Conservation (phyloP, 2,888 invertebrate genomes). For the Campoplex capitator region DNA sequence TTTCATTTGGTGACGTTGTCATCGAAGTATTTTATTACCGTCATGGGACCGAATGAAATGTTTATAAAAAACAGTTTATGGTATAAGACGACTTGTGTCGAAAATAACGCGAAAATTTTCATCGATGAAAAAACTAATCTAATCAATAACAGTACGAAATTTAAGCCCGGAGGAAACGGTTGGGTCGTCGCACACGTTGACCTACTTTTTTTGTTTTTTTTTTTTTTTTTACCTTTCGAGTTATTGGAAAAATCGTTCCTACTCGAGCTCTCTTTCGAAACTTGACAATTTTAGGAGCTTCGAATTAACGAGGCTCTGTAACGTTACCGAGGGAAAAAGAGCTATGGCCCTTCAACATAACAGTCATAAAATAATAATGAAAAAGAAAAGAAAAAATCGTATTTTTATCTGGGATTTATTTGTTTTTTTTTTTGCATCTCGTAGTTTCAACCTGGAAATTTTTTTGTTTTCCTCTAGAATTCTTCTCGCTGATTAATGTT, state of each 20-base stretch:
- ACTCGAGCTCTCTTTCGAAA: neutral
- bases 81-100: too few species aligned
- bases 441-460: neutral
- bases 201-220: neutral
- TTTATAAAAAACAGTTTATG: neutral
- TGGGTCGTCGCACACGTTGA: constrained; percentile 17
- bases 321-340: neutral
- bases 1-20: neutral
- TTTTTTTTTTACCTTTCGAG: neutral
- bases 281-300: neutral
- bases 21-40: neutral
- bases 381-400: too few species aligned
- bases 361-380: too few species aligned
- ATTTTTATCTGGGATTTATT: neutral
- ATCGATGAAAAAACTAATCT: neutral
- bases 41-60: neutral
- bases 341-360: too few species aligned
- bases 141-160: neutral
- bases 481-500: neutral
- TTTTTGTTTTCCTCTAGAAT: neutral
- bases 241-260: constrained; percentile 11
- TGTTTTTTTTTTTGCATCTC: neutral
- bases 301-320: constrained; percentile 8
- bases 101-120: neutral
- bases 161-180: neutral